Evolutionary conservation across 2,113 vertebrate species (phyloP).

Genomic region (Odontesthes bonariensis): DNA sequence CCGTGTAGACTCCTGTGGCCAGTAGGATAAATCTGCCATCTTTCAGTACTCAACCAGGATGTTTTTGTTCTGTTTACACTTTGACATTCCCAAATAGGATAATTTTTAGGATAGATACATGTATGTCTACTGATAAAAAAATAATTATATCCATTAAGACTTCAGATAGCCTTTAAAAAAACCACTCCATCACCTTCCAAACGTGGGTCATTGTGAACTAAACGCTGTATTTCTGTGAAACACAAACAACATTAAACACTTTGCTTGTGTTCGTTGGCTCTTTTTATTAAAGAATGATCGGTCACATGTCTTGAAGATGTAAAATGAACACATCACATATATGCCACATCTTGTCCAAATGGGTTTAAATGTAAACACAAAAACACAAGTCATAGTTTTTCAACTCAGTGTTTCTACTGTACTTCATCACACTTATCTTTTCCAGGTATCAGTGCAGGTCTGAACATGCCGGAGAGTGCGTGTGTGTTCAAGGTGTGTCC

Average conservation of each 20-base stretch:
- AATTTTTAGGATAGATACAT: background rate
- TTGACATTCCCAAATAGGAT: conserved; percentile 6
- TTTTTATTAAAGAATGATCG: no score
- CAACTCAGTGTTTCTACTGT: conserved; percentile 27
- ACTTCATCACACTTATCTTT: conserved; percentile 35
- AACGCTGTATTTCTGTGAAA: no score
- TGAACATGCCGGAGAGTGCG: conserved; percentile 41
- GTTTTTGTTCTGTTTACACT: conserved; percentile 2
- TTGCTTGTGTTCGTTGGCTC: background rate
- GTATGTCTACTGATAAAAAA: conserved; percentile 12
- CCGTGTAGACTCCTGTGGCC: background rate
- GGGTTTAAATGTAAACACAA: background rate
- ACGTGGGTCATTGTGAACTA: no score
- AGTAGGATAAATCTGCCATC: conserved; percentile 5
- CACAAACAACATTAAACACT: background rate
- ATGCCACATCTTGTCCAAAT: background rate
- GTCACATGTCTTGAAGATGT: no score
- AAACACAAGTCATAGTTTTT: conserved; percentile 9
- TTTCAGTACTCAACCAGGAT: conserved; percentile 11
- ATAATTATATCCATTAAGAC: background rate
- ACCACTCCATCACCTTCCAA: background rate
- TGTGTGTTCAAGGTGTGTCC: conserved; percentile 47
- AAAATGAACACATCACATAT: no score
- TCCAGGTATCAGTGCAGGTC: conserved; percentile 41
- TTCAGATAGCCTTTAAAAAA: background rate